These are phyloP conservation scores for Oegoconia quadripuncta DNA, from an alignment of 2,888 invertebrate genomes.

Conservation along the genomic window DNA sequence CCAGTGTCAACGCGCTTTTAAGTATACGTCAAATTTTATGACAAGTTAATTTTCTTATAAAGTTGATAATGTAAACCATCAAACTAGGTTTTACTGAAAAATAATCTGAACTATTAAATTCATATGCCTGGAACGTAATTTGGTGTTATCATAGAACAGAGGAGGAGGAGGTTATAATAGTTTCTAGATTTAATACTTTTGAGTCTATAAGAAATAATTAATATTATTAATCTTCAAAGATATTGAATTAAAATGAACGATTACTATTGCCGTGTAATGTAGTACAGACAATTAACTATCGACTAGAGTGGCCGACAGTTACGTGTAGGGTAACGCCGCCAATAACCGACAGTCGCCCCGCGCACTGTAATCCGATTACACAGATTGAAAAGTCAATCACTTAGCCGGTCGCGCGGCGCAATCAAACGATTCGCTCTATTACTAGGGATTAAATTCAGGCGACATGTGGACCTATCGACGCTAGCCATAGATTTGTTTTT, in stretches of 20 bases:
- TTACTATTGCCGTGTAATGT: constrained; percentile 16
- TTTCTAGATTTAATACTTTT: background rate
- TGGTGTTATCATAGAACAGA: no score
- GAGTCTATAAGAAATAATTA: background rate
- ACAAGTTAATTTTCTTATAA: no score
- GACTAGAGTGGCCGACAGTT: constrained; percentile 19
- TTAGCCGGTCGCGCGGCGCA: constrained; percentile 52
- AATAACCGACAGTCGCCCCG: constrained; percentile 5
- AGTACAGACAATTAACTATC: constrained; percentile 31
- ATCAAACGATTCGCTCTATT: constrained; percentile 61
- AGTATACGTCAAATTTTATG: no score
- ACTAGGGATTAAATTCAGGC: constrained; percentile 44
- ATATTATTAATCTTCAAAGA: no score
- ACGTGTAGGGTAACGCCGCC: constrained; percentile 29
- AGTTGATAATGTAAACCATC: no score
- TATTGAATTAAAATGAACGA: background rate
- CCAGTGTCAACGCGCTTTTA: no score
- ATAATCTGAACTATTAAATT: no score
- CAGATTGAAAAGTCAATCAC: constrained; percentile 78
- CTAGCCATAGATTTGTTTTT: constrained; percentile 36
- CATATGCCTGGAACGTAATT: no score
- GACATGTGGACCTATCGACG: constrained; percentile 46
- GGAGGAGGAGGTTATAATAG: no score
- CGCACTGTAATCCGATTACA: constrained; percentile 42
- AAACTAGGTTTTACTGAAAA: no score